Percentiles rank a stretch among this genome's conserved stretches.
These are phyloP conservation scores for Python bivittatus DNA, from an alignment of 2,113 vertebrate genomes.

Conservation along the genomic window DNA sequence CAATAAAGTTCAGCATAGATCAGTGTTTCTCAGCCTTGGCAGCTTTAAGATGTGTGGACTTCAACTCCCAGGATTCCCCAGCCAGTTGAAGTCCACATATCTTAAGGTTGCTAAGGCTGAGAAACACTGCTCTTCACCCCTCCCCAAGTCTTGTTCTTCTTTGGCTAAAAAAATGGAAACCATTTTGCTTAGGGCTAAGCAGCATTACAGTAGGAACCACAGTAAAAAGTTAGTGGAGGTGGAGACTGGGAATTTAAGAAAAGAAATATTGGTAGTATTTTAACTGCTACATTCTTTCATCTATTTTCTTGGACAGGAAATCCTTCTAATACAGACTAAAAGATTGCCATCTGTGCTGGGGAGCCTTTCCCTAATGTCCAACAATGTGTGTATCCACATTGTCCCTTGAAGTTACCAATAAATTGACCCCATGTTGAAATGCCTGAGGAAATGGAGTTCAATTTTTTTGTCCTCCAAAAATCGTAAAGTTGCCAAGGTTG, in stretches of 20 bases:
- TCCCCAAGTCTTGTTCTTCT: background rate
- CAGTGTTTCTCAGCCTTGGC: no score
- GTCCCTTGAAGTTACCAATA: background rate
- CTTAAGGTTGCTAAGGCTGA: no score
- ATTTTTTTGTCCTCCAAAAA: background rate
- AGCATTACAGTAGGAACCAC: background rate
- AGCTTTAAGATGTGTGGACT: no score
- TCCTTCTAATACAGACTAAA: background rate
- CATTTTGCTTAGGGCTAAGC: no score
- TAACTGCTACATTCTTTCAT: background rate
- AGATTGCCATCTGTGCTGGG: background rate
- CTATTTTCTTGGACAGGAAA: background rate
- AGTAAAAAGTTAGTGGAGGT: background rate
- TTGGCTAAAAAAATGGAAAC: background rate
- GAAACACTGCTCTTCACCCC: no score
- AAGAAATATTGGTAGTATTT: background rate
- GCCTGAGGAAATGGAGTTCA: background rate
- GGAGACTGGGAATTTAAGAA: background rate
- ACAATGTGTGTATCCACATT: background rate
- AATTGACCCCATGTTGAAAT: background rate
- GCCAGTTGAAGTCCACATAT: no score
- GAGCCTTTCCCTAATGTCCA: background rate
- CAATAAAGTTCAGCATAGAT: background rate
- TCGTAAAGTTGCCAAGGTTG: no score
- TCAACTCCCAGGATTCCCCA: no score